Base-by-base conservation (phyloP, 2,797 vertebrate species). In the Amphiprion clarkii region DNA sequence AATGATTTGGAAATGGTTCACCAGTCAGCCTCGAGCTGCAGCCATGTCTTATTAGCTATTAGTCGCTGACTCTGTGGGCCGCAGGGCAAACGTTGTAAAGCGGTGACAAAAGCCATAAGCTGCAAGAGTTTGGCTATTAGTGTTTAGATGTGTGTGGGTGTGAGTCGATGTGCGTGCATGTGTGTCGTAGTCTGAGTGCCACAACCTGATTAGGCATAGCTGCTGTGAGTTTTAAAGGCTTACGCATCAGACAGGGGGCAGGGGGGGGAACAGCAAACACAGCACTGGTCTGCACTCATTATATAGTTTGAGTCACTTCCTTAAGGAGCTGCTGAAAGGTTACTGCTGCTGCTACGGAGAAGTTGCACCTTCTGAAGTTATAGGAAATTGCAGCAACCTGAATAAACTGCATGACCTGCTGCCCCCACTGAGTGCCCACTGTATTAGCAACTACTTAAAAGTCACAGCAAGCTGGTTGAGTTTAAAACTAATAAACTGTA, bases 121-220 rank as follows among this genome's bases (percentile, higher is more conserved):
- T 56, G 39, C 55, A 16, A 46, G 31, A 62, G n/a, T 63, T n/a
- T 29, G 21, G 52, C 57, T 33, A 42, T 25, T 63, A 60, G 70
- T 59, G 3, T 63, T 61, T 56, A 64, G 39, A 51, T 51, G 58
- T 57, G 40, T 51, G 51, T 56, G 62, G 49, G 27, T 31, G 51
- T 61, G 66, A 42, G 72, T 57, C 27, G 3, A 14, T 42, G 64
- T 40, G 57, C 42, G 40, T 51, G 51, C 27, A 55, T 65, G 27
- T 56, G 62, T 59, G 27, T 31, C 39, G 58, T 60, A 48, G 72
- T 57, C 27, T 70, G 52, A 16, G 39, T 19, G 52, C 55, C 52
- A 59, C 54, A 81, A 75, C 69, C 82, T 71, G 83, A 82, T 84
- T 79, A 79, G 23, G 39, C 78, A 71, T 64, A 76, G 60, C 42